Base-by-base conservation (phyloP, 2,888 invertebrate genomes). In the Cosmia pyralina region DNA sequence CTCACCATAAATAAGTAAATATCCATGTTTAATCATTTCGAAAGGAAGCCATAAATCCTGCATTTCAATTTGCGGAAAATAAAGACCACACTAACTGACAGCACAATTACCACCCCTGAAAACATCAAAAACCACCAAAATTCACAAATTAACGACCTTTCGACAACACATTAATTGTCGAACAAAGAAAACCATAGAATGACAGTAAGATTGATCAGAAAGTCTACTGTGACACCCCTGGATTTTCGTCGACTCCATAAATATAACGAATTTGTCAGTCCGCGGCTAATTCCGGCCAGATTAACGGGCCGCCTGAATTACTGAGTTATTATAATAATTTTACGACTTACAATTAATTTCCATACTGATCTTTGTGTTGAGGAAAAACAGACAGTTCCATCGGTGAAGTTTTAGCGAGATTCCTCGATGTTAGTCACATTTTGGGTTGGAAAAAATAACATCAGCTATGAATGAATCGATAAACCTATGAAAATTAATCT, bases 251-350 rank as follows among this genome's bases (percentile, higher is more conserved):
- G 78, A 72, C 73, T 77, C 81, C 88, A 87, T 92, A 92, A 92
- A 93, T 91, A 91, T 91, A 89, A 90, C 89, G 87, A 91, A 90
- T 92, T 91, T 93, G 93, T 92, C 92, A 91, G 85, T 92, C 90
- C 77, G 38, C 92, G 80, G 86, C 87, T 91, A 88, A 91, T 93
- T 92, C 83, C 73, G 77, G 72, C 79, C 88, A 86, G 88, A 91
- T 89, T 87, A 88, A 89, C 75, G 81, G 79, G 76, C 88, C 83
- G 88, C 89, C 88, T 85, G 87, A 88, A 69, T 68, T 74, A 69
- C 69, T 64, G 64, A 90, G 75, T 81, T 86, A 90, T 91, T 89
- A 89, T 89, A 85, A 90, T 92, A 88, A 90, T 90, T 91, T 90
- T 80, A 86, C 77, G 81, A 81, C 69, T 67, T 75, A 70, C 72